Evolutionary conservation across 2,797 vertebrate genomes (phyloP), one percentile per base, ranked within the genome.

Genomic region (Poecile montanus): DNA sequence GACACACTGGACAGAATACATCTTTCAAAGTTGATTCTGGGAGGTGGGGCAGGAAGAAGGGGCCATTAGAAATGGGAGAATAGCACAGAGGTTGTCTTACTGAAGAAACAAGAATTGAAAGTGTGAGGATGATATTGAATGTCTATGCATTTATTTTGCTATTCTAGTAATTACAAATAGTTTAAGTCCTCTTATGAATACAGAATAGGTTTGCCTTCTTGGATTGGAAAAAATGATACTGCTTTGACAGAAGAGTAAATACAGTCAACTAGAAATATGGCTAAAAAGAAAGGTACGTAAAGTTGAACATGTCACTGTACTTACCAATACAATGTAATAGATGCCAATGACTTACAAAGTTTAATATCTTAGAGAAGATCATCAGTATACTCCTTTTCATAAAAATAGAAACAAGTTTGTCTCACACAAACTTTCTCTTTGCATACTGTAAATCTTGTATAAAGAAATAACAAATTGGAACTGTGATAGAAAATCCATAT

Each of bases 401-500:
- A 67, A 48, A 72, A 56, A 75, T 40, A 42, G 2, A 27, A 47
- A 12, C 5, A 44, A 45, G 13, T 50, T 45, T 58, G 32, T 77
- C 90, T 79, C 32, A 87, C 18, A 32, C 6, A 89, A 86, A 56
- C 20, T 20, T 40, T 91, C 18, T 30, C 20, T 93, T 90, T 66
- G 36, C 26, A 27, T 60, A 48, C 13, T 72, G 45, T 63, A 71
- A 89, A 88, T 74, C 40, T 84, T 61, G 77, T 11, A 50, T 85
- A 75, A 83, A 15, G 68, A 66, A 92, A 57, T 6, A 75, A 12
- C 23, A 83, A 91, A 85, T 91, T 57, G 84, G 76, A 93, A 80
- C 19, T 11, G 14, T 67, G 82, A 71, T 19, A 92, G 70, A 80
- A 76, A 62, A 77, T 11, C 25, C 60, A 53, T 75, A 63, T 76